Base-by-base conservation (phyloP, 2,113 vertebrate genomes). In the Eonycteris spelaea region DNA sequence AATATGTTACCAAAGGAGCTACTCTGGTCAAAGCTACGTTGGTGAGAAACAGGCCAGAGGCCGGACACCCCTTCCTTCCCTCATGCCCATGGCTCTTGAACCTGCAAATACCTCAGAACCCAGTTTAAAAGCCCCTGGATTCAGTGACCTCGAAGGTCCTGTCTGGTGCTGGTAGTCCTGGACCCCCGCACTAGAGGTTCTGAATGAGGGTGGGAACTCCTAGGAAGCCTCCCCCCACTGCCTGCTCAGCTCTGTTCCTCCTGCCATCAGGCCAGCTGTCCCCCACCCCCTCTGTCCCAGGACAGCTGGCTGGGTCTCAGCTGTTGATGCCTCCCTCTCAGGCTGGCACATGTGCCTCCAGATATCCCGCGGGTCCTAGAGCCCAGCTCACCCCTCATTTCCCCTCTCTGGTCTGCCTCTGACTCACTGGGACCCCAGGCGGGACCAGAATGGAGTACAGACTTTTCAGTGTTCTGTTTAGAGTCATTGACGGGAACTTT, bases 231-330 rank as follows among this genome's bases (percentile, higher is more conserved):
- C 11, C 1, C 57, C 78, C 74, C 11, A 2, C 33, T 53, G 30
- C 40, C 45, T 2, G 22, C 61, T 63, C 22, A 21, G 65, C 68
- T 38, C 53, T n/a, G 16, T 78, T 67, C 82, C 35, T 61, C 43
- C 77, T 84, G 71, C 53, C 35, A 18, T 45, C 51, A 43, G 84
- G 40, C 86, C 95, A 95, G 89, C 96, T 96, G 95, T 96, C 90
- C 68, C 71, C 51, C 0, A 0, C n/a, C 53, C 70, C 7, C 68
- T 95, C 68, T 90, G 74, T 90, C 63, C 75, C 4, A 2, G 51
- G 96, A 96, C 96, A 98, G 92, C 87, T 94, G 97, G 75, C 79
- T 19, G 33, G 93, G 30, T 59, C 21, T 28, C 97, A 98, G 97
- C 96, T 97, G 87, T 80, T 24, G 7, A 19, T 28, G 70, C 53